Evolutionary conservation across 2,888 invertebrate species (phyloP).

Genomic region (Pyralis farinalis): DNA sequence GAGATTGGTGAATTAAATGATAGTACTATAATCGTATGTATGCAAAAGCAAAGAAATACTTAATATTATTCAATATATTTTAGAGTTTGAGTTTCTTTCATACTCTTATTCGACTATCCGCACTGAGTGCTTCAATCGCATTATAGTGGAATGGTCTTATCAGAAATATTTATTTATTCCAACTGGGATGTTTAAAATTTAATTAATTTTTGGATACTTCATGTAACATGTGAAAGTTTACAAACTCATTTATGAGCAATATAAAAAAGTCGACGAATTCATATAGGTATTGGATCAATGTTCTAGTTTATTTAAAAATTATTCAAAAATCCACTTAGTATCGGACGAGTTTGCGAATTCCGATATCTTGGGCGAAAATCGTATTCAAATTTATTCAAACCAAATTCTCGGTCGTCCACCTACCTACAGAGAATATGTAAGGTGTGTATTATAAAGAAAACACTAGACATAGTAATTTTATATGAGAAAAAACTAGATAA

Average conservation of each 20-base stretch:
- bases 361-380: conserved; percentile 26
- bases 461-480: conserved; percentile 14
- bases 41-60: no score
- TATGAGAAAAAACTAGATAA: conserved; percentile 31
- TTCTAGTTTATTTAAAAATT: conserved; percentile 14
- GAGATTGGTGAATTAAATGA: no score
- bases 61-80: no score
- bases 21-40: no score
- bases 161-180: no score
- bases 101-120: no score
- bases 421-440: conserved; percentile 20
- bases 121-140: no score
- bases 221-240: no score
- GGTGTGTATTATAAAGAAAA: conserved; percentile 18
- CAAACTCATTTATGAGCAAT: neutral
- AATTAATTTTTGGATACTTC: no score
- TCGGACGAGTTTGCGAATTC: conserved; percentile 19
- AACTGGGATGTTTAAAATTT: no score
- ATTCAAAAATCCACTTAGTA: conserved; percentile 16
- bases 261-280: neutral
- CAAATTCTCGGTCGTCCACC: conserved; percentile 27
- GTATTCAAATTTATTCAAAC: conserved; percentile 50
- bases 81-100: no score
- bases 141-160: no score
- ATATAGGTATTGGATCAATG: conserved; percentile 1